These are phyloP conservation scores for Nipponacmea schrenckii DNA, from an alignment of 2,888 invertebrate species.

Conservation along the genomic window DNA sequence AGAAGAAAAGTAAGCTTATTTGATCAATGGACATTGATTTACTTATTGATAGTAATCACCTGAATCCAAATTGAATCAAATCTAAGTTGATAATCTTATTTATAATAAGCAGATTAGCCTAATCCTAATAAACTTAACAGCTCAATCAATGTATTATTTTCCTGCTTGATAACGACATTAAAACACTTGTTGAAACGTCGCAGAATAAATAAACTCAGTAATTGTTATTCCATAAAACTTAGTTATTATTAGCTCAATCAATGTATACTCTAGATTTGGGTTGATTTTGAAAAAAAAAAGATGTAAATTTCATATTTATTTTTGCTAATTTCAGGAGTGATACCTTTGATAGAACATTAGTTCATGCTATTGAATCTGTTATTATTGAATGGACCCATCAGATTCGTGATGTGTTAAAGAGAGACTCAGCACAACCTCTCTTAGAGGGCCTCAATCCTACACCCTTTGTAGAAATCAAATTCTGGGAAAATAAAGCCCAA, in stretches of 20 bases:
- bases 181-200: too few relatives aligned
- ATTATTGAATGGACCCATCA: slow-evolving; percentile 94
- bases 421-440: slow-evolving; percentile 85
- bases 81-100: too few relatives aligned
- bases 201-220: too few relatives aligned
- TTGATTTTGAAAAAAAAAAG: too few relatives aligned
- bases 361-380: slow-evolving; percentile 93
- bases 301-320: too few relatives aligned
- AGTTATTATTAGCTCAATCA: too few relatives aligned
- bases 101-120: too few relatives aligned
- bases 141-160: neutral
- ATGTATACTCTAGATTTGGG: too few relatives aligned
- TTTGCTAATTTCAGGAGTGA: slow-evolving; percentile 32
- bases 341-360: slow-evolving; percentile 81
- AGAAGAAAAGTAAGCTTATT: slow-evolving; percentile 38
- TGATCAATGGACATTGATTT: neutral
- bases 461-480: slow-evolving; percentile 81
- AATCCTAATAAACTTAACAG: neutral
- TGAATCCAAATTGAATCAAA: neutral
- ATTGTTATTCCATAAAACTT: too few relatives aligned
- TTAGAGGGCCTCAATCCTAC: slow-evolving; percentile 84
- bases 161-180: too few relatives aligned
- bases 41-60: neutral
- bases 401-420: slow-evolving; percentile 90
- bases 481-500: slow-evolving; percentile 84